Evolutionary conservation across 1,140 invertebrate species (phyloP).

Genomic region (Micrasema longulum): DNA sequence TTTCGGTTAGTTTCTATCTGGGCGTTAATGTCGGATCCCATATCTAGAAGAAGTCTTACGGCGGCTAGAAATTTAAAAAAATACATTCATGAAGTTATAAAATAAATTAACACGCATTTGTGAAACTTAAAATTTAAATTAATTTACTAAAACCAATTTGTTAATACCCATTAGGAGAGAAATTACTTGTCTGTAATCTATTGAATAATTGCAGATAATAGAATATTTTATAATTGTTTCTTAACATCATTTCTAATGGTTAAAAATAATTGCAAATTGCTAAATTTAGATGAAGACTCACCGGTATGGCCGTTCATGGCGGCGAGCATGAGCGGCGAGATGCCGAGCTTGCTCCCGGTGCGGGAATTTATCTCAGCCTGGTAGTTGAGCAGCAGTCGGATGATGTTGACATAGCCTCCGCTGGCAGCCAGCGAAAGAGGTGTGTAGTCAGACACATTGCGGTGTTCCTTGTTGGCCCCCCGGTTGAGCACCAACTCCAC

Average conservation of each 20-base stretch:
- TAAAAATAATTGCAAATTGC: neutral
- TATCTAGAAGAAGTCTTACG: conserved; percentile 92
- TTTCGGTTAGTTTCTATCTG: conserved; percentile 99
- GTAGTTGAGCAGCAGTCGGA: conserved; percentile 90
- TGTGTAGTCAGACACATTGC: conserved; percentile 99
- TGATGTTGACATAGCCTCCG: conserved; percentile 98
- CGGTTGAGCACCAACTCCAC: conserved; percentile 92
- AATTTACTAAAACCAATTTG: too few species aligned
- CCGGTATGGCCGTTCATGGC: conserved; percentile 98
- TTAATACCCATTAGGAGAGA: too few species aligned
- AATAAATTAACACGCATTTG: too few species aligned
- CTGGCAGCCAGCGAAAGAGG: conserved; percentile 97
- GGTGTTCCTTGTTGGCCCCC: conserved; percentile 97
- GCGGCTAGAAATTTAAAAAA: conserved; percentile 68
- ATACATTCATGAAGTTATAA: too few species aligned
- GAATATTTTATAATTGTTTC: too few species aligned
- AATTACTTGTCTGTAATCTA: too few species aligned
- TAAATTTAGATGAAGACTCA: neutral
- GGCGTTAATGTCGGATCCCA: conserved; percentile 99
- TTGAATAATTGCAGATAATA: too few species aligned
- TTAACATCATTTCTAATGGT: neutral
- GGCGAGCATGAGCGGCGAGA: conserved; percentile 98
- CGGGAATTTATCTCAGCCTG: conserved; percentile 98
- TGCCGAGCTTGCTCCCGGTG: conserved; percentile 96
- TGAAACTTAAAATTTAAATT: neutral